These are phyloP conservation scores for Remorina albescens DNA, from an alignment of 2,797 vertebrate genomes.

Conservation along the genomic window DNA sequence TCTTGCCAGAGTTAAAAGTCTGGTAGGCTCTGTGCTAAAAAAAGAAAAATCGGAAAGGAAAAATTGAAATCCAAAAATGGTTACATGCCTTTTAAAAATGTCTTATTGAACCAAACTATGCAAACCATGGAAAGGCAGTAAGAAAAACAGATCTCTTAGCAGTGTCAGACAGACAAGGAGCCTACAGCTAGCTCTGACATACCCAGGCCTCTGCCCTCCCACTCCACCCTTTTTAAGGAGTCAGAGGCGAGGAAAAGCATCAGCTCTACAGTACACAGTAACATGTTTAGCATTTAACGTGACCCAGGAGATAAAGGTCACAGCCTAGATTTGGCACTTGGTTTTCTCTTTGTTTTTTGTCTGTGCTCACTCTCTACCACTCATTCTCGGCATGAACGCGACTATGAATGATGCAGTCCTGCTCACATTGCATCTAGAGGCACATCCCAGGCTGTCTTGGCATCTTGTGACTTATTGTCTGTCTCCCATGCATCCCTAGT, in stretches of 20 bases:
- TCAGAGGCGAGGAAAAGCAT: constrained; percentile 44
- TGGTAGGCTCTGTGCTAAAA: constrained; percentile 4
- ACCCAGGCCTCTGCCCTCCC: constrained; percentile 36
- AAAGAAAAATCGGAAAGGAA: constrained; percentile 1
- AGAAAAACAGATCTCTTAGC: constrained; percentile 33
- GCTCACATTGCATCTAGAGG: constrained; percentile 21
- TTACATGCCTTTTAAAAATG: constrained; percentile 10
- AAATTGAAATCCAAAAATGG: constrained; percentile 27
- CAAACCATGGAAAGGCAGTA: constrained; percentile 11
- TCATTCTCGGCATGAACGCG: constrained; percentile 22
- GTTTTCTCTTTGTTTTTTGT: constrained; percentile 5
- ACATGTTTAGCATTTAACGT: constrained; percentile 73
- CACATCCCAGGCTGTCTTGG: constrained; percentile 43
- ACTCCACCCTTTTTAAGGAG: constrained; percentile 42
- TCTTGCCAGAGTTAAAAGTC: not conserved
- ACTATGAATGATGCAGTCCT: constrained; percentile 39
- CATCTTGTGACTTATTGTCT: constrained; percentile 56
- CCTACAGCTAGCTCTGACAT: constrained; percentile 61
- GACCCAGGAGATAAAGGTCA: constrained; percentile 56
- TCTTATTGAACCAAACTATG: constrained; percentile 24
- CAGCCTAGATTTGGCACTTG: constrained; percentile 23
- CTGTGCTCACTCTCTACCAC: not conserved
- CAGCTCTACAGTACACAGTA: constrained; percentile 59
- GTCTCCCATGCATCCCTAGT: constrained; percentile 10
- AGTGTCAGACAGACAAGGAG: constrained; percentile 43